phyloP scores from a whole-genome alignment of 2,888 invertebrate genomes.

The Sarcophaga rosellei region DNA sequence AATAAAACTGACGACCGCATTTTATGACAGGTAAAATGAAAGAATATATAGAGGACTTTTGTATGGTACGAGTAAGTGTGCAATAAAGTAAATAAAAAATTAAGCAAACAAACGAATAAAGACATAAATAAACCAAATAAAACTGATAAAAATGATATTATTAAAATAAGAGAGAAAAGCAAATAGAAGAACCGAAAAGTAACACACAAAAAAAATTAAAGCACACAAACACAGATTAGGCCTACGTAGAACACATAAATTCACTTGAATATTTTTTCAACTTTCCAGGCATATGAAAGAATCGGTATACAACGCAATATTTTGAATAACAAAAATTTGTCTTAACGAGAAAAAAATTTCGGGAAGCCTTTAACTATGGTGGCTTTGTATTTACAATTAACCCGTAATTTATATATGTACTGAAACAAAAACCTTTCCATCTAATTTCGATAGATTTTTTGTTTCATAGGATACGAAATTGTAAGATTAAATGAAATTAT shows the following conservation, averaged over 20 bases:
- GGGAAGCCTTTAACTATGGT: no score
- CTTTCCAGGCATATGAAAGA: slow-evolving; percentile 1
- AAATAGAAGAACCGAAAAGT: slow-evolving; percentile 27
- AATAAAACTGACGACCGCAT: slow-evolving; percentile 48
- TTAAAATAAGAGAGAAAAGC: slow-evolving; percentile 54
- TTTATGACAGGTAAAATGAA: slow-evolving; percentile 42
- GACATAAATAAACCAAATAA: slow-evolving; percentile 44
- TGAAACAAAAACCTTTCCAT: no score
- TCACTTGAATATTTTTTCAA: not conserved
- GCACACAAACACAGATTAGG: slow-evolving; percentile 18
- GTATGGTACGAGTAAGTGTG: slow-evolving; percentile 42
- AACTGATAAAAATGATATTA: slow-evolving; percentile 43
- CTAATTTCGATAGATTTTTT: no score
- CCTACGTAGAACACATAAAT: slow-evolving; percentile 30
- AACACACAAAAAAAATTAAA: slow-evolving; percentile 10
- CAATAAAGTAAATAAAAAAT: slow-evolving; percentile 47
- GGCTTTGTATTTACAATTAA: no score
- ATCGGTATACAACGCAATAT: not conserved
- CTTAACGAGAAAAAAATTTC: no score
- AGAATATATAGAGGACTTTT: slow-evolving; percentile 32
- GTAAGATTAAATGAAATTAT: not conserved
- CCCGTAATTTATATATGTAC: no score
- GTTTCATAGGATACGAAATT: no score
- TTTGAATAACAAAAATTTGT: not conserved
- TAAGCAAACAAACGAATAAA: slow-evolving; percentile 41